Evolutionary conservation across 2,113 vertebrate genomes (phyloP).

Genomic region (Fregetta grallaria): DNA sequence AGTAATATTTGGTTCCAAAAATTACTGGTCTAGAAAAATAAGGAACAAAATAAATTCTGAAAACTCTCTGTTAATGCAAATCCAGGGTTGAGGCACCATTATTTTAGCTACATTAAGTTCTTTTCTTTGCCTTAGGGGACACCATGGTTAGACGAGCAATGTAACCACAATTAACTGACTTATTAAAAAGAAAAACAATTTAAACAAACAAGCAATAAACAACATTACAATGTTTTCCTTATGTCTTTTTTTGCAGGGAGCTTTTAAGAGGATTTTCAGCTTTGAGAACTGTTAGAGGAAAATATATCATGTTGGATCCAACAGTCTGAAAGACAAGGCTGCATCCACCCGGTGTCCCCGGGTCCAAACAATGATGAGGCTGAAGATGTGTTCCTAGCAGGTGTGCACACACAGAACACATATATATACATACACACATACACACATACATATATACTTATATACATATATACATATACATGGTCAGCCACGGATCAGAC

Average conservation of each 20-base stretch:
- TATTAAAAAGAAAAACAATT: conserved; percentile 5
- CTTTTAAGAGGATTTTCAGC: neutral
- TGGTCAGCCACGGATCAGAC: neutral
- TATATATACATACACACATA: neutral
- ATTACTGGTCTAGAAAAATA: neutral
- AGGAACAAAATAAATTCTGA: neutral
- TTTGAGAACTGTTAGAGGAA: neutral
- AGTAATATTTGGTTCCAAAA: neutral
- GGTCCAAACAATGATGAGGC: neutral
- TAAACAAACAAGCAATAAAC: neutral
- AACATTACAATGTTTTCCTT: neutral
- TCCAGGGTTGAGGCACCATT: neutral
- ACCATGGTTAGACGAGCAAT: accelerated
- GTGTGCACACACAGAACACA: neutral
- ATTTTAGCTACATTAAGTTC: neutral
- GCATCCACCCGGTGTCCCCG: accelerated
- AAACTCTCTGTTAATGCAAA: neutral
- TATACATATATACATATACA: accelerated
- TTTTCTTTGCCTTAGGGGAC: neutral
- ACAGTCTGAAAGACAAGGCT: neutral
- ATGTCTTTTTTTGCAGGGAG: neutral
- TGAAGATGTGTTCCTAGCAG: neutral
- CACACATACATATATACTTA: neutral
- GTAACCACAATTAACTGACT: neutral
- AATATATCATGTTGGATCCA: neutral